Base-by-base conservation (phyloP, 2,113 vertebrate species). In the Myodes glareolus region DNA sequence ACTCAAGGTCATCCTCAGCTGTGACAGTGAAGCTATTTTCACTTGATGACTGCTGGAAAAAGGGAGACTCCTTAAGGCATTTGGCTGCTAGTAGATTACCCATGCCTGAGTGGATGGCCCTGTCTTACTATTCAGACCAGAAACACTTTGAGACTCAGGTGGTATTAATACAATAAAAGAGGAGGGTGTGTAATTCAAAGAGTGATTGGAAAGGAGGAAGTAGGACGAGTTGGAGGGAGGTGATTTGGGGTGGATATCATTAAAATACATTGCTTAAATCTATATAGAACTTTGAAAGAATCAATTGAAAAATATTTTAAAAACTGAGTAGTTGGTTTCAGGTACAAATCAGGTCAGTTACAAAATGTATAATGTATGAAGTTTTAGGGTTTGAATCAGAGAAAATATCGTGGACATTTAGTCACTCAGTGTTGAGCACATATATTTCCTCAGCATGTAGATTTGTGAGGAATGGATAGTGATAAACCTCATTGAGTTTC, bases 121-220 rank as follows among this genome's bases (percentile, higher is more conserved):
- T 23, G 29, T 39, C 36, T 61, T n/a, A 58, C 81, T 42, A 14
- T 29, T 29, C 13, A 7, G 14, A 42, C 42, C 25, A 7, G 3
- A 14, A 42, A 63, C 23, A 63, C 55, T 29, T 29, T 27, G 88
- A 36, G 70, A 67, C 13, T 0, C 0, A 52, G 11, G 9, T 29
- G 3, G 4, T 5, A 47, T 7, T 58, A 8, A 70, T 27, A 58
- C 39, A n/a, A 73, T 23, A 39, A 65, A 33, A 12, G 42, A 5
- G 65, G 8, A 61, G 33, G 21, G 6, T n/a, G 14, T 82, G 23
- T 27, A 82, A 42, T 17, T 63, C 16, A 8, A n/a, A 63, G 23
- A n/a, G 25, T 42, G 25, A 63, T 8, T 0, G 1, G 7, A 13
- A 29, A 63, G 6, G 11, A 25, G 1, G 6, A 42, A 8, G 6